Percentiles rank a stretch among this genome's conserved stretches.
Conservation (phyloP, 1,140 invertebrate genomes). For the Eubasilissa regina region DNA sequence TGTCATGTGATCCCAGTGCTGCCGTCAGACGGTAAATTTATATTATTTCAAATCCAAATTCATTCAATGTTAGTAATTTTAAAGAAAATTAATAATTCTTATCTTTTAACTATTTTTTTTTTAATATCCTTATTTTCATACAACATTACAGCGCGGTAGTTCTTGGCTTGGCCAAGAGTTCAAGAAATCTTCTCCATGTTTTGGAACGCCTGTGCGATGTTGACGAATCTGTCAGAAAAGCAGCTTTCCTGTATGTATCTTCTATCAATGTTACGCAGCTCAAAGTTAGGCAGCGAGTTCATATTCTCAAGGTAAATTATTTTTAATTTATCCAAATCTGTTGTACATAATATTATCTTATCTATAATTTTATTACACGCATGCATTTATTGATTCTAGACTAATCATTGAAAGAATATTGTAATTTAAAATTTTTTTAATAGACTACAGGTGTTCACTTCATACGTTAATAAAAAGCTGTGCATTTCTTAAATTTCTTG, state of each 20-base stretch:
- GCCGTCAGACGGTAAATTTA: constrained; percentile 76
- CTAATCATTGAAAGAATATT: too few relatives aligned
- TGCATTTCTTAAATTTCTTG: too few relatives aligned
- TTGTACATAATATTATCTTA: too few relatives aligned
- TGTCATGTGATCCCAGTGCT: constrained; percentile 82
- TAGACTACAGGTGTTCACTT: too few relatives aligned
- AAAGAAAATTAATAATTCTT: too few relatives aligned
- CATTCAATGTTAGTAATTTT: too few relatives aligned
- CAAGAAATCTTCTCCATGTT: constrained; percentile 78
- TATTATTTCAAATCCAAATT: too few relatives aligned
- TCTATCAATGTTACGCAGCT: constrained; percentile 69
- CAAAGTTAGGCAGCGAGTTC: constrained; percentile 67
- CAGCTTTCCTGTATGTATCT: constrained; percentile 81
- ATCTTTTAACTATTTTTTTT: too few relatives aligned
- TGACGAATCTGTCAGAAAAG: constrained; percentile 81
- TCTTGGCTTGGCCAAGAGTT: constrained; percentile 77
- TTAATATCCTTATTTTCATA: too few relatives aligned
- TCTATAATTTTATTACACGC: neutral
- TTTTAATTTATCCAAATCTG: neutral
- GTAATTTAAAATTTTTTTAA: too few relatives aligned
- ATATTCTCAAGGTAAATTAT: constrained; percentile 66
- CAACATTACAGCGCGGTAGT: constrained; percentile 72
- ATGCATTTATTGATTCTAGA: neutral
- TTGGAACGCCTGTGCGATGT: constrained; percentile 82
- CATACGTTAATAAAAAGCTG: too few relatives aligned